Conservation (phyloP, 2,797 vertebrate species). For the Pogonophryne albipinna region DNA sequence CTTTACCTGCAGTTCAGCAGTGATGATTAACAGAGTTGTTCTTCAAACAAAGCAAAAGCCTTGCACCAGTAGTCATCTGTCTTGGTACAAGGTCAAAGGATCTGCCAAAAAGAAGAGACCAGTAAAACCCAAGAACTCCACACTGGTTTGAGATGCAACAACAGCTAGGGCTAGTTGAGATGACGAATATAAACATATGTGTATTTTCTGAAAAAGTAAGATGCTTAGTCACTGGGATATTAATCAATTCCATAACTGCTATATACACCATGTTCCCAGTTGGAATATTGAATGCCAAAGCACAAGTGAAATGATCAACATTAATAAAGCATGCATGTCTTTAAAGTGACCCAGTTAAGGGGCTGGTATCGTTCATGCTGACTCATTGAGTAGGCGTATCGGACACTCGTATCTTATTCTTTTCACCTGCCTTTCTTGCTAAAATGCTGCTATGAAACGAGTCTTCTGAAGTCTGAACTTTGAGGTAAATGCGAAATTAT, state of each 20-base stretch:
- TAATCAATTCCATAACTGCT: background rate
- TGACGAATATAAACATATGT: background rate
- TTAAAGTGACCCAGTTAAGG: too few relatives aligned
- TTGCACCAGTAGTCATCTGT: slow-evolving; percentile 41
- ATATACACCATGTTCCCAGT: too few relatives aligned
- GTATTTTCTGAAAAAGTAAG: rapidly evolving
- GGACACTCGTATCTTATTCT: too few relatives aligned
- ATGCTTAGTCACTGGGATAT: background rate
- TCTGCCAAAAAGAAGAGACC: slow-evolving; percentile 54
- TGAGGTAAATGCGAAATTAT: too few relatives aligned
- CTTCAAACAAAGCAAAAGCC: slow-evolving; percentile 51
- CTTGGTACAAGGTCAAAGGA: slow-evolving; percentile 35
- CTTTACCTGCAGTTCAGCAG: slow-evolving; percentile 63
- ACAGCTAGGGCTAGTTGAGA: background rate
- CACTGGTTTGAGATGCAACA: background rate
- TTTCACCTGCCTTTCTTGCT: too few relatives aligned
- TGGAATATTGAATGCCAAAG: too few relatives aligned
- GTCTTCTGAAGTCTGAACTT: too few relatives aligned
- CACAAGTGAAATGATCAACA: too few relatives aligned
- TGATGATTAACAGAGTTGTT: slow-evolving; percentile 23
- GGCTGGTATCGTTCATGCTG: too few relatives aligned
- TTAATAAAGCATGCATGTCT: too few relatives aligned
- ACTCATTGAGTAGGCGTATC: too few relatives aligned
- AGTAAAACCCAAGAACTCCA: slow-evolving; percentile 1
- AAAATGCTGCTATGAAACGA: too few relatives aligned